These are phyloP conservation scores for Odocoileus hemionus DNA, from an alignment of 2,113 vertebrate species.

Conservation along the genomic window DNA sequence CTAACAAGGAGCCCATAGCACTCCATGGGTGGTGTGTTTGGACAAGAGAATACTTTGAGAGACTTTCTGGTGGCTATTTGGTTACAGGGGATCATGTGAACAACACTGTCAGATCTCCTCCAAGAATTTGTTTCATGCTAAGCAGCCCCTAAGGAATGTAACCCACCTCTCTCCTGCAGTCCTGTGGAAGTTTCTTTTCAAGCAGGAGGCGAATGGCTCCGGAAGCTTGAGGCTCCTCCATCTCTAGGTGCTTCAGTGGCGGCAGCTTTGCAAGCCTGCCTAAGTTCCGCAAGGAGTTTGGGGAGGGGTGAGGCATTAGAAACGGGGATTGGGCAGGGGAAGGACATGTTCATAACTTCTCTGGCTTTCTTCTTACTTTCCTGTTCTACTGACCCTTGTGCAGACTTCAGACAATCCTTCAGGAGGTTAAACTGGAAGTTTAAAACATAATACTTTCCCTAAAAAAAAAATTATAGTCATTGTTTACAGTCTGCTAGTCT, in stretches of 20 bases:
- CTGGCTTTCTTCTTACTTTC: background rate
- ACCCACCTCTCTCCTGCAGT: background rate
- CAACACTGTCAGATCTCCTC: background rate
- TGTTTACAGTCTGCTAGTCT: background rate
- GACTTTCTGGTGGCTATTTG: background rate
- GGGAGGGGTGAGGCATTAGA: background rate
- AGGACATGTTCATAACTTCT: background rate
- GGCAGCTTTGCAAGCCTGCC: background rate
- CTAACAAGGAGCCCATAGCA: background rate
- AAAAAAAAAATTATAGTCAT: background rate
- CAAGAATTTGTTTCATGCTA: slow-evolving; percentile 10
- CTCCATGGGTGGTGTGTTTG: background rate
- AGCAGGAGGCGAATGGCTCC: background rate
- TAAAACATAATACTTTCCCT: background rate
- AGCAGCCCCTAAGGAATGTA: background rate
- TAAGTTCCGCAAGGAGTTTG: background rate
- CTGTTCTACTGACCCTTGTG: background rate
- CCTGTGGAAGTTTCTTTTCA: background rate
- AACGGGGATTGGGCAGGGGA: background rate
- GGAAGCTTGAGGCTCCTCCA: background rate
- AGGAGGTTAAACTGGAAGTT: background rate
- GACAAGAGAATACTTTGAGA: background rate
- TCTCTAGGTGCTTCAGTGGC: background rate
- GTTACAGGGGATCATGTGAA: background rate
- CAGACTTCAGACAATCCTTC: background rate